Base-by-base conservation (phyloP, 2,797 vertebrate species). In the Clarias platycephalus region DNA sequence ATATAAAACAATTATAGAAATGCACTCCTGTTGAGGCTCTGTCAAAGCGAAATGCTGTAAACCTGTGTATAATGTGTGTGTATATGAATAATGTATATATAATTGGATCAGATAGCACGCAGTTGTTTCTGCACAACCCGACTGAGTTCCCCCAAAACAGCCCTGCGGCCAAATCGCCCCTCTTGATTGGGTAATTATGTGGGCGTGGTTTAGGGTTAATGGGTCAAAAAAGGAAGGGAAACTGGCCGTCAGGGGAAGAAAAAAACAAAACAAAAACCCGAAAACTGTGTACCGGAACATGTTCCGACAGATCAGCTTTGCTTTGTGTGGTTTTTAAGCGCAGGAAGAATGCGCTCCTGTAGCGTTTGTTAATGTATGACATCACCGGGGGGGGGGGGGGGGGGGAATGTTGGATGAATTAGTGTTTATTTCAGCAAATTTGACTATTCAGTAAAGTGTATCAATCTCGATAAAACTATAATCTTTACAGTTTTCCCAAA, bases 151-250 rank as follows among this genome's bases (percentile, higher is more conserved):
- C 90, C 85, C 91, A 89, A 91, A 94, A 93, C 92, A 93, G 94
- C 93, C 94, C 90, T 49, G 92, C 88, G 94, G 93, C 92, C 92
- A 93, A 92, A 89, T 89, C 90, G 87, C 89, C 34, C 89, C 90
- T 90, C 93, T 90, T 94, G 93, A 94, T 93, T 93, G 91, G 85
- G 91, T 95, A 94, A 95, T 95, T 94, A 93, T 86, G 91, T 90
- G 92, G 94, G 94, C 92, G 93, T 64, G 93, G 92, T 93, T 91
- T 87, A 10, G 90, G 93, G 94, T 94, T 94, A 93, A 92, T 89
- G 92, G 94, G 94, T 93, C 92, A 93, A 85, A 89, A 83, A 86
- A 80, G 83, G 83, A 87, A 87, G 76, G 85, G 81, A 89, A 85
- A 81, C 78, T 71, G 81, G 90, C 92, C 90, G 81, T 70, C 88